These are phyloP conservation scores for Orius insidiosus DNA, from an alignment of 1,140 invertebrate genomes.

Conservation along the genomic window DNA sequence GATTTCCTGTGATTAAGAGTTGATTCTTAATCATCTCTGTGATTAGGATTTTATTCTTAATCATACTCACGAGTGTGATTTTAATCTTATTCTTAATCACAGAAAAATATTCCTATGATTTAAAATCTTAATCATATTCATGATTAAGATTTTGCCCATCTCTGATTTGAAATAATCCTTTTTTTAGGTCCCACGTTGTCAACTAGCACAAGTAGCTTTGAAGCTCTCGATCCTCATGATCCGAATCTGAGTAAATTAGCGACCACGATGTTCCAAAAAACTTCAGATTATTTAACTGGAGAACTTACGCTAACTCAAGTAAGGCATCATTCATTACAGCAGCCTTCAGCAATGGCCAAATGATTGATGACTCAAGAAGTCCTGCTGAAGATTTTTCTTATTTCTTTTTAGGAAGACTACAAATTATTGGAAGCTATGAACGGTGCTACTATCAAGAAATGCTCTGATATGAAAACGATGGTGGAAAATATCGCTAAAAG, in stretches of 20 bases:
- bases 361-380: no score
- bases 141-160: no score
- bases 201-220: slow-evolving; percentile 64
- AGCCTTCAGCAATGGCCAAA: no score
- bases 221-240: slow-evolving; percentile 70
- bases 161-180: no score
- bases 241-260: slow-evolving; percentile 71
- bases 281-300: slow-evolving; percentile 73
- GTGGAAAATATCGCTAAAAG: slow-evolving; percentile 53
- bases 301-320: slow-evolving; percentile 64
- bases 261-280: slow-evolving; percentile 76
- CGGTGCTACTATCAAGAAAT: slow-evolving; percentile 58
- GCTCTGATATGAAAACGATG: slow-evolving; percentile 65
- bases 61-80: no score
- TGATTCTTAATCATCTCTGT: no score
- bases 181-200: slow-evolving; percentile 51
- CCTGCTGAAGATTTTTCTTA: no score
- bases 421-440: slow-evolving; percentile 69
- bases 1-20: no score
- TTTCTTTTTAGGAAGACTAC: slow-evolving; percentile 51
- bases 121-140: no score
- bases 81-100: no score
- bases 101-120: no score
- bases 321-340: slow-evolving; percentile 2
- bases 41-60: no score